phyloP scores from a whole-genome alignment of 2,797 vertebrate species.

The Amblyopsis hoosieri region DNA sequence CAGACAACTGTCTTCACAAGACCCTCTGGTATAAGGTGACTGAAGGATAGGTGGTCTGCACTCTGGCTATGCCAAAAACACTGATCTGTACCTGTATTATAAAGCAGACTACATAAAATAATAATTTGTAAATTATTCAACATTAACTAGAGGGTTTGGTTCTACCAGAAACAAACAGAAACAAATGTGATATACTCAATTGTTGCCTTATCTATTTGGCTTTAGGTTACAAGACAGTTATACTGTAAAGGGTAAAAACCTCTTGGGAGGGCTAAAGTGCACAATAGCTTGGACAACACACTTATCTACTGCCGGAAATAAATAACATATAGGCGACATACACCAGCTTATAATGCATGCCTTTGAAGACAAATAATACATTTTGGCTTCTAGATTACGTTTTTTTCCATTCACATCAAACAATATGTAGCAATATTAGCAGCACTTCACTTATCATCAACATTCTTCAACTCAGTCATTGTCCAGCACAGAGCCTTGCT shows the following conservation, averaged over 20 bases:
- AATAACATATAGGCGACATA: conserved; percentile 48
- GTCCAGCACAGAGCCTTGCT: conserved; percentile 49
- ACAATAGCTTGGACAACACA: conserved; percentile 64
- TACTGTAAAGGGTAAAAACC: conserved; percentile 76
- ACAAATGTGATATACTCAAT: background rate
- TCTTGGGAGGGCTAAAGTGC: conserved; percentile 80
- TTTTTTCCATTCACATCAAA: conserved; percentile 61
- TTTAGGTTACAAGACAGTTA: conserved; percentile 81
- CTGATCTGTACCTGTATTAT: conserved; percentile 42
- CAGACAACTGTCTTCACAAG: conserved; percentile 47
- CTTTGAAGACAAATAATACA: conserved; percentile 68
- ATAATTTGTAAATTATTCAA: background rate
- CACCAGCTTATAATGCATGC: conserved; percentile 49
- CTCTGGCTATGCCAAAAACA: conserved; percentile 33
- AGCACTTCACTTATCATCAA: conserved; percentile 82
- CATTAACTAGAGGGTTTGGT: too few relatives aligned
- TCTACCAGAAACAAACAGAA: background rate
- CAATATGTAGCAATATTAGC: conserved; percentile 81
- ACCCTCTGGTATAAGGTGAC: conserved; percentile 22
- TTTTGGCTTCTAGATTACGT: conserved; percentile 68
- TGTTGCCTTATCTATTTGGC: conserved; percentile 80
- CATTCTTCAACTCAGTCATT: conserved; percentile 60
- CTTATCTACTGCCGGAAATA: conserved; percentile 63
- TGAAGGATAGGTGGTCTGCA: conserved; percentile 27
- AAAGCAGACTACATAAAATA: conserved; percentile 29